Evolutionary conservation across 2,888 invertebrate species (phyloP).

Genomic region (Cantharis rufa): DNA sequence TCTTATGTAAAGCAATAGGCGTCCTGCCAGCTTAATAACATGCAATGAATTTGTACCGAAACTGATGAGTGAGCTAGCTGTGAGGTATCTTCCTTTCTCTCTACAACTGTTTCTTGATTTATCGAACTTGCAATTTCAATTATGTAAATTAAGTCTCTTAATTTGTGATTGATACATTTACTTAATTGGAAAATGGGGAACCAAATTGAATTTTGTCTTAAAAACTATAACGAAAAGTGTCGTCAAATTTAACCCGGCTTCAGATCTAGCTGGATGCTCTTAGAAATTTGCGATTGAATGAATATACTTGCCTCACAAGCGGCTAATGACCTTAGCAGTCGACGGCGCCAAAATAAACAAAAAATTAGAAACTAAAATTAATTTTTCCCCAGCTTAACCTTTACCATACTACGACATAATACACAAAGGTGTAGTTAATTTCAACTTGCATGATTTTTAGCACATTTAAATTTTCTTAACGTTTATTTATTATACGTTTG

Average conservation of each 20-base stretch:
- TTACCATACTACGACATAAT: not conserved
- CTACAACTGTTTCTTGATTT: constrained; percentile 15
- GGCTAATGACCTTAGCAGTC: not conserved
- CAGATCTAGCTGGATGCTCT: not conserved
- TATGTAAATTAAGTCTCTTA: not conserved
- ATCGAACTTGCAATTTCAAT: not conserved
- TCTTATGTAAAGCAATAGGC: constrained; percentile 34
- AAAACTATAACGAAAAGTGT: too few species aligned
- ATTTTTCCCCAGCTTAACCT: not conserved
- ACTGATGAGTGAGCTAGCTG: not conserved
- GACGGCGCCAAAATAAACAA: not conserved
- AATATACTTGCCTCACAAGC: not conserved
- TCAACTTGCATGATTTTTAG: not conserved
- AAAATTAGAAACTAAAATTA: not conserved
- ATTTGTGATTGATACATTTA: not conserved
- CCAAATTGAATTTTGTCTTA: not conserved
- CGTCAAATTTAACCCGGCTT: not conserved
- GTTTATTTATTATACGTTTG: not conserved
- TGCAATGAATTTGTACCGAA: constrained; percentile 28
- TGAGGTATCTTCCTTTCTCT: not conserved
- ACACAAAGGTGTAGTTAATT: not conserved
- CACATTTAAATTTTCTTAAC: not conserved
- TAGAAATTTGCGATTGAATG: not conserved
- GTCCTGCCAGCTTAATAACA: constrained; percentile 31
- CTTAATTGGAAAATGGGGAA: not conserved